Conservation (phyloP, 2,797 vertebrate genomes). For the Mormyrus proboscirostris region DNA sequence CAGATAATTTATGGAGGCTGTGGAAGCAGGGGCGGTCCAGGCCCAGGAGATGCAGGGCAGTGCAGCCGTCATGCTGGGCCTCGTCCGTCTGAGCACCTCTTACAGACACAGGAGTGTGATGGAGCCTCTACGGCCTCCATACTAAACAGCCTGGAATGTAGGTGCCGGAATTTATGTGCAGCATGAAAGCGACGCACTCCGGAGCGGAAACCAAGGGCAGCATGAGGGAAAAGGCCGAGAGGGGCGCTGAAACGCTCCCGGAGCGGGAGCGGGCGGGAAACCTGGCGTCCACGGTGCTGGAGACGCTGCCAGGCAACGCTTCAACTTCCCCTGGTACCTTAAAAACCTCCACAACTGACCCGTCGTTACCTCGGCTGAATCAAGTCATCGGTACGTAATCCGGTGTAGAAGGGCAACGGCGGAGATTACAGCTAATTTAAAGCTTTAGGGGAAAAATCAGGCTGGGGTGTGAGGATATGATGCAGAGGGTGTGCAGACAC, state of each 20-base stretch:
- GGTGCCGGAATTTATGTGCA: conserved; percentile 64
- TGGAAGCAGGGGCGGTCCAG: neutral
- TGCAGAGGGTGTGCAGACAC: neutral
- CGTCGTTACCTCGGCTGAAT: neutral
- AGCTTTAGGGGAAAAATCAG: neutral
- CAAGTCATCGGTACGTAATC: neutral
- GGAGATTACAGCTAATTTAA: neutral
- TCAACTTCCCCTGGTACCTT: neutral
- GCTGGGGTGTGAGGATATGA: neutral
- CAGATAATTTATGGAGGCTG: neutral
- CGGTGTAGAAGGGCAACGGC: neutral
- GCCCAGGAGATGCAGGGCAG: neutral
- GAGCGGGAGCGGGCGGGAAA: neutral
- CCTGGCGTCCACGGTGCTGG: neutral
- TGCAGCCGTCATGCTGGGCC: neutral
- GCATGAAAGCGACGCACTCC: conserved; percentile 46
- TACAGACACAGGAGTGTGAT: neutral
- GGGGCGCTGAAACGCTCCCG: conserved; percentile 32
- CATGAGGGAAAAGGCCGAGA: conserved; percentile 53
- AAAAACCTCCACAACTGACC: neutral
- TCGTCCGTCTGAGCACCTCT: neutral
- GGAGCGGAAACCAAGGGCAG: conserved; percentile 59
- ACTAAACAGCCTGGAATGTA: conserved; percentile 65
- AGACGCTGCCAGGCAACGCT: neutral
- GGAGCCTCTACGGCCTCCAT: conserved; percentile 5